Evolutionary conservation across 1,140 invertebrate species (phyloP), one percentile per base, ranked within the genome.

Genomic region (Ceratina japonica): DNA sequence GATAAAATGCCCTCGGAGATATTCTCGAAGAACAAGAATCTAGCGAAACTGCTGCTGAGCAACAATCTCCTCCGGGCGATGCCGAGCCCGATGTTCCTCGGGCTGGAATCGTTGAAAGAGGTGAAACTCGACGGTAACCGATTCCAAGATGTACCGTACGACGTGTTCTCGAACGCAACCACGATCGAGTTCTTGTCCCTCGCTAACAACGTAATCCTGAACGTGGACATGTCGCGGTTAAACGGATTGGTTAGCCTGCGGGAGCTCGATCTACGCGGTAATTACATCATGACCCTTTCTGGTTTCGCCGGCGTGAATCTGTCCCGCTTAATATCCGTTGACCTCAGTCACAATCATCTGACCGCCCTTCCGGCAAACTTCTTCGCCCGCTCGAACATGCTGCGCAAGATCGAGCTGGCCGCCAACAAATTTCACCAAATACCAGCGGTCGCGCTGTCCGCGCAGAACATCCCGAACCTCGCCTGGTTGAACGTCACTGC

Each of bases 371-470:
- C 96, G 3, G 94, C 94, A 1, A 97, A 97, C 87, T 97, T 98
- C 88, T 96, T 98, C 83, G 93, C 94, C 74, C 93, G 96, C 86
- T 95, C 95, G 62, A 91, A 94, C 76, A 92, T 94, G 77, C 87
- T 98, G 37, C 94, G 95, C 73, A 94, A 95, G 69, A 93, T 98
- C 13, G 96, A 97, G 89, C 90, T 98, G 49, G 96, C 97, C 0
- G 93, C 93, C 75, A 98, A 98, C 92, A 94, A 94, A 54, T 96
- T 98, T 76, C 94, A 95, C 72, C 95, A 97, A 87, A 95, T 98
- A 73, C 97, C 97, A 5, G 96, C 95, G 37, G 94, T 95, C 0
- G 95, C 96, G 0, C 89, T 98, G 3, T 96, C 96, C 0, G 95
- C 96, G 69, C 94, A 94, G 22, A 95, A 96, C 62, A 90, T 97